These are phyloP conservation scores for Gasteruption jaculator DNA, from an alignment of 2,888 invertebrate species.

Conservation along the genomic window DNA sequence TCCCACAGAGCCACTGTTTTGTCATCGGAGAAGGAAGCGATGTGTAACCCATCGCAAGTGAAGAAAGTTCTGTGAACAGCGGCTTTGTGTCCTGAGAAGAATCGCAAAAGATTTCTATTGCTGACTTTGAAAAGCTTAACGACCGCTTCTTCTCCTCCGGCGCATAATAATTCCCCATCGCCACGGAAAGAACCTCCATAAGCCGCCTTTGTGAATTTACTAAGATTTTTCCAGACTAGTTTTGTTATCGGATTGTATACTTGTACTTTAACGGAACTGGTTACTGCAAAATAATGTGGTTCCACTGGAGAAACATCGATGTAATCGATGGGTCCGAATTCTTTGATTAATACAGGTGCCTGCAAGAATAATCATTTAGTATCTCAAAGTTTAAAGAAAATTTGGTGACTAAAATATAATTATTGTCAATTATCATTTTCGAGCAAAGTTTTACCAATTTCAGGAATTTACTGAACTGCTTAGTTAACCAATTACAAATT, in stretches of 20 bases:
- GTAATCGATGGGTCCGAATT: constrained; percentile 88
- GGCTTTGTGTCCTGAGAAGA: constrained; percentile 80
- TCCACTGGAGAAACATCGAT: constrained; percentile 86
- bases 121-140: constrained; percentile 86
- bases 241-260: constrained; percentile 85
- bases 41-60: constrained; percentile 69
- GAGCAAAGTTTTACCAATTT: too few relatives aligned
- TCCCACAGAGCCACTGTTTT: constrained; percentile 87
- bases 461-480: too few relatives aligned
- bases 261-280: constrained; percentile 84
- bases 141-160: constrained; percentile 84
- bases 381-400: too few relatives aligned
- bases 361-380: constrained; percentile 40
- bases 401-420: too few relatives aligned
- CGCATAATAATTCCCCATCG: constrained; percentile 79
- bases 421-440: too few relatives aligned
- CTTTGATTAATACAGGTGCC: constrained; percentile 85
- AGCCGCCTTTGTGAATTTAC: constrained; percentile 76
- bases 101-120: constrained; percentile 74
- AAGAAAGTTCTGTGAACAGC: constrained; percentile 81
- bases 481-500: too few relatives aligned
- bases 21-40: constrained; percentile 89
- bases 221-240: constrained; percentile 74
- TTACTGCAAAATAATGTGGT: constrained; percentile 88
- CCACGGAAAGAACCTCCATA: constrained; percentile 80